A percentile compares a stretch with the other conserved stretches of the same genome.
Evolutionary conservation across 2,888 invertebrate genomes (phyloP).

Genomic region (Schizaphis graminum): DNA sequence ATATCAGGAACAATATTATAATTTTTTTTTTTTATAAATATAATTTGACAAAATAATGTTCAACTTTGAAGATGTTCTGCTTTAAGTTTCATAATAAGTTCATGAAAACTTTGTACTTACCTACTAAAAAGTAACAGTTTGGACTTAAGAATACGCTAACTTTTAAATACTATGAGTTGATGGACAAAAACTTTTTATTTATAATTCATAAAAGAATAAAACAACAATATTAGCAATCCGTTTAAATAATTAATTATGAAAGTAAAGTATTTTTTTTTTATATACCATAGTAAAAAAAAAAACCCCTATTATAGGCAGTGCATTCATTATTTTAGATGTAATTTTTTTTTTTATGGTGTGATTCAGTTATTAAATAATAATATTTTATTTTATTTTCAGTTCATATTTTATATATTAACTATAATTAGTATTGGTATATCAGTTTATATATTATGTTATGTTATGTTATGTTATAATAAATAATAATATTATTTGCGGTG

Average conservation of each 20-base stretch:
- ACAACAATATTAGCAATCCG: neutral
- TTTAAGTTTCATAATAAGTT: slow-evolving; percentile 15
- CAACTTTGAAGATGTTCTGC: neutral
- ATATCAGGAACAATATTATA: neutral
- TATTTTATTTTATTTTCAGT: too few species aligned
- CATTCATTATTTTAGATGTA: neutral
- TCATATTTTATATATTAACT: too few species aligned
- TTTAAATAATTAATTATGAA: slow-evolving; percentile 8
- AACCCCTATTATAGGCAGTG: neutral
- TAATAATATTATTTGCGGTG: too few species aligned
- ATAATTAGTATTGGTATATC: too few species aligned
- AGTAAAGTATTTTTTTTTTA: neutral
- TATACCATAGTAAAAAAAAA: neutral
- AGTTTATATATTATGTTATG: too few species aligned
- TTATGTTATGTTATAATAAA: too few species aligned
- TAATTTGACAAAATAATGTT: neutral
- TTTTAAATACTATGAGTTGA: neutral
- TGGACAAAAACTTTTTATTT: neutral
- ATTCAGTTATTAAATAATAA: neutral
- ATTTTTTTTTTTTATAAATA: neutral
- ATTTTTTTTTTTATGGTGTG: neutral
- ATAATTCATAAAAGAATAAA: neutral
- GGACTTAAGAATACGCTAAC: neutral
- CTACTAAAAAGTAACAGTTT: slow-evolving; percentile 8
- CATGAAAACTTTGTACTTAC: slow-evolving; percentile 16